Base-by-base conservation (phyloP, 2,888 invertebrate species). In the Spilosoma lubricipeda region DNA sequence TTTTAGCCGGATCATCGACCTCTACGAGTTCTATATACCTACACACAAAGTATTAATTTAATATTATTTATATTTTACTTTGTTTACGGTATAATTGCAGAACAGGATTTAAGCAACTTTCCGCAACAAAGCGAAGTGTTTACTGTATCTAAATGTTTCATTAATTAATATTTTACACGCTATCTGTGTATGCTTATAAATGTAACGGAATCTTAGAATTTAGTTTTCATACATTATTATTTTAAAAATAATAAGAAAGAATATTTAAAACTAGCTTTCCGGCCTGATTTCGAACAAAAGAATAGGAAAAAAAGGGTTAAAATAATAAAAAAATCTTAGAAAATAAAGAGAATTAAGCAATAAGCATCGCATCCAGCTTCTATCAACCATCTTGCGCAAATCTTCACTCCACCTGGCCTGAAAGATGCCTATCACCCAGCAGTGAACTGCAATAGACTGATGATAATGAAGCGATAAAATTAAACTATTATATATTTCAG, bases 1-100 rank as follows among this genome's bases (percentile, higher is more conserved):
- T 82, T 77, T 82, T 79, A 77, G 73, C 76, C 77, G 33, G 82
- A 77, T 74, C 84, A 77, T 74, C 73, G 82, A 82, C 84, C 82
- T 77, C 33, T 67, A 69, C 52, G 15, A 59, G 59, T 59, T 39
- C 18, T 18, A 13, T 30, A 59, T 75, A n/a, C n/a, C n/a, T n/a
- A 74, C 74, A 71, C 76, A 72, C 36, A 23, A 69, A 69, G 36
- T 56, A 52, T 33, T 33, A 48, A 36, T 69, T 36, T 8, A 15
- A 56, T 23, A 36, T 15, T 69, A 56, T 69, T 68, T 45, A 59
- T 42, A 45, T 45, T 69, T 52, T 56, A n/a, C 15, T 20, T 45
- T 67, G 27, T 27, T 42, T 67, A 67, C 67, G 67, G 45, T 13
- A 45, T 67, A 67, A 67, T 45, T 67, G n/a, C 56, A 69, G n/a